phyloP scores from a whole-genome alignment of 2,113 vertebrate genomes.

The Lepisosteus osseus region DNA sequence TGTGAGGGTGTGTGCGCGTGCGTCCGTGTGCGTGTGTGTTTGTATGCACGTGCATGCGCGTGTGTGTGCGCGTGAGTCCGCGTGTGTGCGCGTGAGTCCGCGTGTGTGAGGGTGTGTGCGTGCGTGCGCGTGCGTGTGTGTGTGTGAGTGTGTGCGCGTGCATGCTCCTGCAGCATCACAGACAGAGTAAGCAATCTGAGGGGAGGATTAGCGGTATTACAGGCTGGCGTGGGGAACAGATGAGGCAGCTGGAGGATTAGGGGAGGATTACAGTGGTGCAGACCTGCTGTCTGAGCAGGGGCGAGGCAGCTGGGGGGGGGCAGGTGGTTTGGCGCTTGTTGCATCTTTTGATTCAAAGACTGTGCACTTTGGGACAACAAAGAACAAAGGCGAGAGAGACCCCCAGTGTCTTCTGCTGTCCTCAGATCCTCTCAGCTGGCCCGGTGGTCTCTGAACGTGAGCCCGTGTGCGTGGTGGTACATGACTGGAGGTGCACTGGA shows the following conservation, averaged over 20 bases:
- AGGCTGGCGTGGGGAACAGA: conserved; percentile 1
- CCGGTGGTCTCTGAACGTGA: no score
- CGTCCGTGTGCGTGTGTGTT: background rate
- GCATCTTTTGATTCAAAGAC: background rate
- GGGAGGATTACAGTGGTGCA: conserved; percentile 4
- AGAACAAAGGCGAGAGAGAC: no score
- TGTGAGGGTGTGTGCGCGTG: no score
- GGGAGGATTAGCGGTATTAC: conserved; percentile 8
- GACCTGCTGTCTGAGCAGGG: conserved; percentile 1
- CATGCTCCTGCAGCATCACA: conserved; percentile 9
- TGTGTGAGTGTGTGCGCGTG: conserved; percentile 22
- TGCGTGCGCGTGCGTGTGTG: conserved; percentile 11
- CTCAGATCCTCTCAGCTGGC: no score
- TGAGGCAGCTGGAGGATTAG: background rate
- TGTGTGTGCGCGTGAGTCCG: conserved; percentile 48
- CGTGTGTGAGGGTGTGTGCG: conserved; percentile 5
- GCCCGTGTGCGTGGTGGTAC: no score
- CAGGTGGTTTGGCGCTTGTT: background rate
- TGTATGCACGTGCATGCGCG: background rate
- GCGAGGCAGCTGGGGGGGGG: background rate
- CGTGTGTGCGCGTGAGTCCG: conserved; percentile 10
- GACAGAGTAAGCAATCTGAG: background rate
- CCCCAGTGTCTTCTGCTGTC: no score
- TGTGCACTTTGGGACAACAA: no score
- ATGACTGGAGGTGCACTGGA: no score